Evolutionary conservation across 2,888 invertebrate genomes (phyloP), one percentile per base, ranked within the genome.

Genomic region (Nomada ruficornis): DNA sequence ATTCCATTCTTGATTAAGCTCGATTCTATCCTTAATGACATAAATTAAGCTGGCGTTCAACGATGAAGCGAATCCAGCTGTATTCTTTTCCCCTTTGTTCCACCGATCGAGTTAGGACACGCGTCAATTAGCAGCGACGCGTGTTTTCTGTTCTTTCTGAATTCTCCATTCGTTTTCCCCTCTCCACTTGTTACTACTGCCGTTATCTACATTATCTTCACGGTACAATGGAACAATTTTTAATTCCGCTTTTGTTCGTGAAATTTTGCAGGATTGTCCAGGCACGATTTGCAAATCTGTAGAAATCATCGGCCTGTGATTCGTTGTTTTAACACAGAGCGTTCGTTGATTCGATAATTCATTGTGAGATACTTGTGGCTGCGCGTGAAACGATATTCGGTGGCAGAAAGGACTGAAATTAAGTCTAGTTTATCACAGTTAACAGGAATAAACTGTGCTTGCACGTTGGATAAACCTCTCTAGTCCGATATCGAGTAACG

Each of bases 1-100:
- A 72, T 72, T 63, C 42, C 23, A 80, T 80, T 80, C 71, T 80
- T 80, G 62, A 67, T 71, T 60, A 60, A 54, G 54, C 71, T 57
- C 55, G 26, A 67, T 71, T 80, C 60, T 71, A 13, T 18, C 20
- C 36, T 71, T 71, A 71, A 80, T 67, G 20, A 55, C 54, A 26
- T 67, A 42, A 80, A 80, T 80, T 65, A 50, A 71, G 26, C 60
- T 3, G 36, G n/a, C 9, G 26, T 20, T 15, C 4, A 9, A 20
- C 71, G 55, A 67, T 18, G 36, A 1, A 5, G n/a, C 9, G 47
- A 52, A 23, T 29, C 47, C n/a, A 23, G 11, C 42, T 36, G 18
- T 18, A 54, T 65, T 42, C 68, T 64, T 44, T 20, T 9, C 5
- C 11, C 13, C 26, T 50, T 20, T 50, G 50, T 59, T 9, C 2